Base-by-base conservation (phyloP, 92 coral and sea anemone genomes). In the Zoanthus sansibaricus region DNA sequence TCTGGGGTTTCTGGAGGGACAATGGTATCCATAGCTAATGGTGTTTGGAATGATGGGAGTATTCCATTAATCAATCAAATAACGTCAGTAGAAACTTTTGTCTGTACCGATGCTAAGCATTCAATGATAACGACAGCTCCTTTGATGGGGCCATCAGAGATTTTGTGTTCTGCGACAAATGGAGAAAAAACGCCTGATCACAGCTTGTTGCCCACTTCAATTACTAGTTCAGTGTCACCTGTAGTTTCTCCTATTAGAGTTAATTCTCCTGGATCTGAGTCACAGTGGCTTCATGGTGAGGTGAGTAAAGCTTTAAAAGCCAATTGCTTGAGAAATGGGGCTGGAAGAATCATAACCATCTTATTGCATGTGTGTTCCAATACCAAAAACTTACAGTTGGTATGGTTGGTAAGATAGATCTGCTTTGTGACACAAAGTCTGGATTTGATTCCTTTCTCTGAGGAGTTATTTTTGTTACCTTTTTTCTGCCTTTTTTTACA, bases 261-360 rank as follows among this genome's bases (percentile, higher is more conserved):
- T n/a, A 64, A 86, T 10, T 86, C 88, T 54, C 91, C 88, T 12
- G 71, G 59, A 45, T 32, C 88, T 51, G 94, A 91, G 0, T 69
- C 90, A 4, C 95, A 89, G 79, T 95, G 96, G 98, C 86, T 94
- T 20, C 92, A 92, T 92, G 96, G 96, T 58, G 66, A 58, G 16
- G 66, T 58, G 66, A 67, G 87, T 21, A 9, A 54, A 78, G 18
- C 14, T 0, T 52, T 76, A 3, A 52, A 7, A 18, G 20, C 8
- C 14, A n/a, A 11, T 49, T 62, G 8, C 25, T 62, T 62, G 20
- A 5, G 69, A 7, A 10, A 59, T 59, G 7, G 21, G 21, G 69
- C 21, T 62, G 6, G 7, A 16, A 18, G 2, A 13, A 5, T 59
- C n/a, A 5, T 59, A 9, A 56, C 52, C 25, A 25, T 25, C n/a